Evolutionary conservation across 1,140 invertebrate genomes (phyloP).

Genomic region (Whitmania pigra): DNA sequence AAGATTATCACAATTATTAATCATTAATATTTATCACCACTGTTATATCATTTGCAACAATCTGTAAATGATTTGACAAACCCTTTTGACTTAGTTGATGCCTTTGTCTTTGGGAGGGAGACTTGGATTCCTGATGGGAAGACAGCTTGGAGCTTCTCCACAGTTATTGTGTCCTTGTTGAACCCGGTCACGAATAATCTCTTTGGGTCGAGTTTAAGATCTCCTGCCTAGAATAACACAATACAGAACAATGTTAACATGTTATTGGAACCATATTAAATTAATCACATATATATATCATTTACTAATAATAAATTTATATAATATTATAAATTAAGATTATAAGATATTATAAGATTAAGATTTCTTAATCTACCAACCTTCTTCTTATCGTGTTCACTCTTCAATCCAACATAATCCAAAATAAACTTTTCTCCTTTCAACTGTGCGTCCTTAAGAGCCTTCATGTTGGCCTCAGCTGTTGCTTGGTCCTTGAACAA

Average conservation of each 20-base stretch:
- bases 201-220: background rate
- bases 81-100: background rate
- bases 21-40: no score
- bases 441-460: background rate
- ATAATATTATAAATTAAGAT: no score
- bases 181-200: background rate
- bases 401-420: conserved; percentile 1
- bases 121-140: background rate
- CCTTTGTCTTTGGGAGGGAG: background rate
- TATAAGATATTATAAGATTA: background rate
- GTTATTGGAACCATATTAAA: no score
- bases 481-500: background rate
- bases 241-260: no score
- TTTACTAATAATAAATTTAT: no score
- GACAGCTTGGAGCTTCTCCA: background rate
- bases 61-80: background rate
- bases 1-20: no score
- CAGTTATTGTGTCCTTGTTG: background rate
- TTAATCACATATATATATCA: no score
- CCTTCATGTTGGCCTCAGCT: background rate
- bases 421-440: background rate
- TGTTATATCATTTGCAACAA: no score
- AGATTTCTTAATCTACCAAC: background rate
- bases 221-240: background rate
- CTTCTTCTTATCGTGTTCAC: background rate